phyloP scores from a whole-genome alignment of 2,888 invertebrate genomes.

The Dicranocentrus wangi region DNA sequence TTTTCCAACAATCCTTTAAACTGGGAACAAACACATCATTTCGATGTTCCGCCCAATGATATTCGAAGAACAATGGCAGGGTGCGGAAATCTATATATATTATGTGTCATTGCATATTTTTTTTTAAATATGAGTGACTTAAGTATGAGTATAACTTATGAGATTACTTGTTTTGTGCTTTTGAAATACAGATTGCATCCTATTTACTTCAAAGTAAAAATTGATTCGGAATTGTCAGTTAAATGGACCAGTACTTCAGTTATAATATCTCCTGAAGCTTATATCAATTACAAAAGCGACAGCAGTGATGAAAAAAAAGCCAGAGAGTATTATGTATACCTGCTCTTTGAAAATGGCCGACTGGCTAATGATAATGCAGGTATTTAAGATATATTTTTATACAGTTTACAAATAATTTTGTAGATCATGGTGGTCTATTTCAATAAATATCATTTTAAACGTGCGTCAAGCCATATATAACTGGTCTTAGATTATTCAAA shows the following conservation, averaged over 20 bases:
- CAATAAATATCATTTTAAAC: too few relatives aligned
- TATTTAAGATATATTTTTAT: too few relatives aligned
- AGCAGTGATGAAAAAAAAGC: not conserved
- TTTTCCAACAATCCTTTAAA: conserved; percentile 57
- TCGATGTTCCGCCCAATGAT: conserved; percentile 65
- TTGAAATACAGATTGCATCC: conserved; percentile 53
- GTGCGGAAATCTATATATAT: not conserved
- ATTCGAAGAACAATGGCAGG: conserved; percentile 50
- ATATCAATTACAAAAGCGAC: conserved; percentile 29
- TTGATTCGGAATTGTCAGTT: conserved; percentile 53
- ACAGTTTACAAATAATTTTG: too few relatives aligned
- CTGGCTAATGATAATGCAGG: too few relatives aligned
- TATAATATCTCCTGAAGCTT: conserved; percentile 56
- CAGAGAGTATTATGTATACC: conserved; percentile 45
- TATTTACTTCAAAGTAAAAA: conserved; percentile 64
- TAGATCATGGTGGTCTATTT: too few relatives aligned
- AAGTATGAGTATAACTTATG: too few relatives aligned
- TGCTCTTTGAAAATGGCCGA: conserved; percentile 29
- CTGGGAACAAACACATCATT: conserved; percentile 68
- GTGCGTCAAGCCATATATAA: too few relatives aligned
- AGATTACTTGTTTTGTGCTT: not conserved
- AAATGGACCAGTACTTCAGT: conserved; percentile 60
- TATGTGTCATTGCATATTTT: not conserved
- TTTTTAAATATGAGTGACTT: not conserved
- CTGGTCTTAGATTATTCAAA: too few relatives aligned